Conservation (phyloP, 2,888 invertebrate species). For the Athetis lepigone region DNA sequence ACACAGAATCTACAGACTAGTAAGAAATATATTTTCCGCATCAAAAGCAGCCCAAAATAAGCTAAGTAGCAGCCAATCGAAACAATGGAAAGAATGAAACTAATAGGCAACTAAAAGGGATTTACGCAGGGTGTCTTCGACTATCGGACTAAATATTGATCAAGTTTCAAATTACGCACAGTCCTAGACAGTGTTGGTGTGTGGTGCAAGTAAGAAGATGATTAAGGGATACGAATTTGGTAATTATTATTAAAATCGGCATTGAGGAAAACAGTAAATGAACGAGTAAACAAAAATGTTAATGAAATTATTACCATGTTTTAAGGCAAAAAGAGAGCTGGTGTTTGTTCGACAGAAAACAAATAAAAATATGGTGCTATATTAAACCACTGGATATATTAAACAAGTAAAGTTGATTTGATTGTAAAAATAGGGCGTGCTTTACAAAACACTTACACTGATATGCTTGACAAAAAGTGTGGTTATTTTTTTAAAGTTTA, state of each 20-base stretch:
- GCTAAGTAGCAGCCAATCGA: constrained; percentile 10
- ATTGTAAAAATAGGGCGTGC: too few species aligned
- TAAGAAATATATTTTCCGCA: not conserved
- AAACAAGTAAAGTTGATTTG: too few species aligned
- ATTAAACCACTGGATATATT: too few species aligned
- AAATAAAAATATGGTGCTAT: too few species aligned
- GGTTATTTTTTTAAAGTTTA: too few species aligned
- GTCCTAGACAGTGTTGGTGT: constrained; percentile 47
- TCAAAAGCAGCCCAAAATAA: not conserved
- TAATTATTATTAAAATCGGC: not conserved
- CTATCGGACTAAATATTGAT: constrained; percentile 72
- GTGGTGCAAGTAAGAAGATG: constrained; percentile 31
- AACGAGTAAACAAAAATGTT: not conserved
- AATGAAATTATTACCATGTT: not conserved
- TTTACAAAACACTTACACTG: too few species aligned
- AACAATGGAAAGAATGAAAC: constrained; percentile 38
- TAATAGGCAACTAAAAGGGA: constrained; percentile 52
- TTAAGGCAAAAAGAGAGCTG: not conserved
- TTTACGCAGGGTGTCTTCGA: constrained; percentile 53
- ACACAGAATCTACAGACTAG: not conserved
- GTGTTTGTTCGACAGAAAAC: not conserved
- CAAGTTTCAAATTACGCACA: constrained; percentile 73
- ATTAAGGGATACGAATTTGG: not conserved
- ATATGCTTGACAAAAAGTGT: too few species aligned
- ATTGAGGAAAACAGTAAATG: not conserved